Evolutionary conservation across 1,140 invertebrate species (phyloP), one percentile per base, ranked within the genome.

Genomic region (Saccostrea cuccullata): DNA sequence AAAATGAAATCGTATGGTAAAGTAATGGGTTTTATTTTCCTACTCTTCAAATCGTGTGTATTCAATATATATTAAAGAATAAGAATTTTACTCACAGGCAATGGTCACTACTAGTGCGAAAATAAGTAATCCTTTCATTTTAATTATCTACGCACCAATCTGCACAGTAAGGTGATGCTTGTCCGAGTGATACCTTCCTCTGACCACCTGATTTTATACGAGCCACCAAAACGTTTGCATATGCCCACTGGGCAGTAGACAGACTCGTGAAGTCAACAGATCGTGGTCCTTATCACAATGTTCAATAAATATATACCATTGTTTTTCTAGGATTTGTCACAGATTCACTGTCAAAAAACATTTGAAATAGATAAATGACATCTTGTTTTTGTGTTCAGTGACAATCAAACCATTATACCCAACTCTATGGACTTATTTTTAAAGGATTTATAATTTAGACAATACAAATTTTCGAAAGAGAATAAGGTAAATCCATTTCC

Each of bases 51-150:
- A 6, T 6, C 47, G 6, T 47, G 47, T 47, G 9, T 9, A 47
- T 47, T 6, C 47, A 47, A 8, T 47, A 64, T n/a, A n/a, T 20
- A 64, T 64, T 6, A 5, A 60, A 64, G 4, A 20, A 64, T 64
- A 20, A 20, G n/a, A 20, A 20, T 20, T 6, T 40, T 77, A 77
- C 70, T 77, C 15, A 77, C 70, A 77, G 23, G 70, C 15, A 77
- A 77, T 36, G 26, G 70, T 77, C 26, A 77, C 13, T 77, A 77
- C 30, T 77, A 77, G 30, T 77, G 70, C 70, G 15, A 77, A 77
- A 77, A 77, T 36, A 36, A 77, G 30, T 77, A 77, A 26, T 77
- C 70, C 70, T 77, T 77, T 77, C 70, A 77, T 77, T 77, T 77
- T 77, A 77, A 23, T 30, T 77, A 30, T 77, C 70, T 77, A 77